Evolutionary conservation across 2,113 vertebrate genomes (phyloP).

Genomic region (Notothenia rossii): DNA sequence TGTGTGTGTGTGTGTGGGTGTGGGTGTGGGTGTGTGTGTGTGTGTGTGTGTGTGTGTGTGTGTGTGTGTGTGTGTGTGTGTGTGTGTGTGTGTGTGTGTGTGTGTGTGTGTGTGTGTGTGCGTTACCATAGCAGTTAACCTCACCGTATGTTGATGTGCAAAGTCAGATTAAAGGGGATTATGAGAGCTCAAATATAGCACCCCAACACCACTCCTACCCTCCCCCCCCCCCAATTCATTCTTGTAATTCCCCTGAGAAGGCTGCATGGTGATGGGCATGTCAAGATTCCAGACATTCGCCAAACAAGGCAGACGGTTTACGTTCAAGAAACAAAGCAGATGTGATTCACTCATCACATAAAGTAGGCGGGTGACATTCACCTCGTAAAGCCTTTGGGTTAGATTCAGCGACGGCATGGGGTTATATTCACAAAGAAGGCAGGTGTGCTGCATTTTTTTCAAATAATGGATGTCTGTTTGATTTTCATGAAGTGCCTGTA

Average conservation of each 20-base stretch:
- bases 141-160: slow-evolving; percentile 20
- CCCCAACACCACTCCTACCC: not conserved
- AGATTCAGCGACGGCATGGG: slow-evolving; percentile 20
- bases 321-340: slow-evolving; percentile 21
- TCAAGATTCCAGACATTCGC: slow-evolving; percentile 25
- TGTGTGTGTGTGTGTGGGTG: slow-evolving; percentile 15
- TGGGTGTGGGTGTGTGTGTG: not conserved
- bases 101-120: slow-evolving; percentile 7
- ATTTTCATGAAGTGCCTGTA: not conserved
- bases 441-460: slow-evolving; percentile 2
- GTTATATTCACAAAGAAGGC: slow-evolving; percentile 21
- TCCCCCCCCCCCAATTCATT: slow-evolving; percentile 9
- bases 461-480: not conserved
- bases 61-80: no score
- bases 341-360: slow-evolving; percentile 33
- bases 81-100: slow-evolving; percentile 21
- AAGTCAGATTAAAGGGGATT: slow-evolving; percentile 50
- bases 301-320: slow-evolving; percentile 24
- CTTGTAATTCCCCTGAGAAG: slow-evolving; percentile 17
- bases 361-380: slow-evolving; percentile 31
- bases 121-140: slow-evolving; percentile 28
- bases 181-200: slow-evolving; percentile 21
- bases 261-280: slow-evolving; percentile 1
- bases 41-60: no score
- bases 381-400: slow-evolving; percentile 41